A percentile compares a stretch with the other conserved stretches of the same genome.
Evolutionary conservation across 2,113 vertebrate species (phyloP).

Genomic region (Gobius niger): DNA sequence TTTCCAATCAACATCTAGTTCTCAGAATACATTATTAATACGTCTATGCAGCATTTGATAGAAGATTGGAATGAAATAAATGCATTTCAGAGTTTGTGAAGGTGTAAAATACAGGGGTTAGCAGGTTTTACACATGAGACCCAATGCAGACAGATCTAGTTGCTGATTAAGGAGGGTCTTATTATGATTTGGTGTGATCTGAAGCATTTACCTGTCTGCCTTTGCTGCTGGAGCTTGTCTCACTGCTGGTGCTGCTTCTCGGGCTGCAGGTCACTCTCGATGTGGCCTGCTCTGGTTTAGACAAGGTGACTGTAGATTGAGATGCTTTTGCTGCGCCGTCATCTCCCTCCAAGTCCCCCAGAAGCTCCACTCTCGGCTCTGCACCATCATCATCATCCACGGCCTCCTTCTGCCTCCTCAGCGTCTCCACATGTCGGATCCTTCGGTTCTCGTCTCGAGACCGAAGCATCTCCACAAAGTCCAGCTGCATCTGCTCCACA

Average conservation of each 20-base stretch:
- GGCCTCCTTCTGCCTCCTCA: slow-evolving; percentile 63
- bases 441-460: slow-evolving; percentile 70
- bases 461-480: slow-evolving; percentile 73
- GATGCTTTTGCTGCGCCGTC: background rate
- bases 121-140: no score
- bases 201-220: slow-evolving; percentile 41
- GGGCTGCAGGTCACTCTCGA: slow-evolving; percentile 8
- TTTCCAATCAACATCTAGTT: no score
- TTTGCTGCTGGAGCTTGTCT: slow-evolving; percentile 3
- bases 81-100: no score
- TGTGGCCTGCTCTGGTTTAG: slow-evolving; percentile 24
- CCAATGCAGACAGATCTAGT: no score
- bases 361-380: slow-evolving; percentile 44
- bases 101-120: no score
- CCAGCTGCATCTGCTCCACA: slow-evolving; percentile 62
- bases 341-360: slow-evolving; percentile 49
- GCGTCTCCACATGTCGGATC: slow-evolving; percentile 66
- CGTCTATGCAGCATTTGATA: no score
- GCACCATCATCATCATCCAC: slow-evolving; percentile 26
- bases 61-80: no score
- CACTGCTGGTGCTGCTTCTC: background rate
- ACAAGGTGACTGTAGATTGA: background rate
- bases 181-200: background rate
- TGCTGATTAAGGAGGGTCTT: no score
- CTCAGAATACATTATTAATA: no score